Base-by-base conservation (phyloP, 2,888 invertebrate species). In the Dinocampus coccinellae region DNA sequence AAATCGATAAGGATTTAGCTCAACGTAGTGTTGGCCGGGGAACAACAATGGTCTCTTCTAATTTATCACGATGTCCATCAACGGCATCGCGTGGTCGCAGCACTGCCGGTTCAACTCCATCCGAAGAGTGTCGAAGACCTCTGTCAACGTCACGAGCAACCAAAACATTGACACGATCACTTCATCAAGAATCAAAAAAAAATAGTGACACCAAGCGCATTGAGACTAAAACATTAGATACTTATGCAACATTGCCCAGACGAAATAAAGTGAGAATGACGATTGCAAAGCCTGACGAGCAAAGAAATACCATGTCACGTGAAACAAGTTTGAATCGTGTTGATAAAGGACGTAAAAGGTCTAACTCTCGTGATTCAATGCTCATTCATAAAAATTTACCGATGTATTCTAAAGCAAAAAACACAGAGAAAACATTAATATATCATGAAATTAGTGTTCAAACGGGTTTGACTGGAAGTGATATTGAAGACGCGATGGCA, bases 391-490 rank as follows among this genome's bases (percentile, higher is more conserved):
- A 89, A 78, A 88, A 84, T 67, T 77, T 89, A 58, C 89, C 90
- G 2, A 89, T 90, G 0, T 90, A 89, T 77, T 88, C 90, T n/a
- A 88, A 88, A 57, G 86, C 87, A 71, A 87, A 87, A 76, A 75
- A 79, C 0, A 67, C 74, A 0, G 86, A 89, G 36, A 91, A 90
- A 83, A 92, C 93, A 0, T 90, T 92, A 81, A 95, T 96, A 77
- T 95, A 94, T 85, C 95, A 95, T 78, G 96, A 96, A 87, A 93
- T 91, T 39, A 90, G 91, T 61, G 90, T 92, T 13, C 96, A 96
- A 85, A 96, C 96, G 0, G 93, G 93, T 26, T 87, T 96, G 64
- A 91, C 93, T 0, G 91, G 92, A 67, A 87, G 88, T 2, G 95
- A 95, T 81, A 89, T 95, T 26, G 93, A 94, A 76, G 91, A 92